phyloP scores from a whole-genome alignment of 2,888 invertebrate species.

The Drosophila villosipedis region DNA sequence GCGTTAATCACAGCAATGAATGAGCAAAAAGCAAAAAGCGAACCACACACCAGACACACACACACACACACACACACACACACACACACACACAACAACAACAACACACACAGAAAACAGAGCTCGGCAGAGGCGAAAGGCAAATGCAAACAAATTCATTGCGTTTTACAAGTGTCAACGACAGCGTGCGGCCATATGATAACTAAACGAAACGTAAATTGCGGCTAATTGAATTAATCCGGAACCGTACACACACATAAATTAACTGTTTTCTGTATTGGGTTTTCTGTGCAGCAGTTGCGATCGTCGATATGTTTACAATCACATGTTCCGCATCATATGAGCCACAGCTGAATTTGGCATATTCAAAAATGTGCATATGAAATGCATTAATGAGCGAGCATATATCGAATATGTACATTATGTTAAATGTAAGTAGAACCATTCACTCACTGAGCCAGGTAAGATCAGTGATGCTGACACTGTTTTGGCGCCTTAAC shows the following conservation, averaged over 20 bases:
- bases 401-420: neutral
- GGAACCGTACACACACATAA: constrained; percentile 40
- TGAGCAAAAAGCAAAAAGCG: constrained; percentile 30
- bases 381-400: neutral
- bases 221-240: constrained; percentile 72
- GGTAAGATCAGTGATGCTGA: constrained; percentile 19
- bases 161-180: constrained; percentile 77
- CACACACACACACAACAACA: constrained; percentile 1
- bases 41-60: constrained; percentile 9
- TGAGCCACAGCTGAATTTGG: neutral
- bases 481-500: constrained; percentile 51
- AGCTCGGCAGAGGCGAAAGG: constrained; percentile 20
- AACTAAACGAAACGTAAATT: constrained; percentile 78
- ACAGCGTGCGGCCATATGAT: constrained; percentile 64
- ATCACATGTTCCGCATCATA: constrained; percentile 50
- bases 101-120: constrained; percentile 2
- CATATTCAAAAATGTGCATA: neutral
- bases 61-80: neutral
- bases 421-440: neutral
- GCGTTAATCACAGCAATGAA: constrained; percentile 66
- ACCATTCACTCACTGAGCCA: neutral
- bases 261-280: neutral
- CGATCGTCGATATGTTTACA: constrained; percentile 53
- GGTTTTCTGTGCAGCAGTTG: constrained; percentile 13
- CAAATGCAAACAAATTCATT: constrained; percentile 71